A percentile compares a stretch with the other conserved stretches of the same genome.
Evolutionary conservation across 2,113 vertebrate species (phyloP).

Genomic region (Henicopernis longicauda): DNA sequence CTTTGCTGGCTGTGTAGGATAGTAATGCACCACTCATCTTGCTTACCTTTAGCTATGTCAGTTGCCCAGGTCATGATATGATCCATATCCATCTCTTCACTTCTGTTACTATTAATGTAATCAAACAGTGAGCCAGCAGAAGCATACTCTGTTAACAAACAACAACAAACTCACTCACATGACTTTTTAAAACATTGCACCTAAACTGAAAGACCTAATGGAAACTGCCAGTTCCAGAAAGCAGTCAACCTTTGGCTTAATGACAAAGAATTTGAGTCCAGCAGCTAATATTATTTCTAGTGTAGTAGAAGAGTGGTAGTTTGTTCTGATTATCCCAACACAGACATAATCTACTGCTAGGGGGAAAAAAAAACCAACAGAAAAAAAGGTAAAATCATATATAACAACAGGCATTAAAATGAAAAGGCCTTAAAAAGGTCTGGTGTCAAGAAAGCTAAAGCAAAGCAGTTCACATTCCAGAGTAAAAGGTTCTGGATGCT

Average conservation of each 20-base stretch:
- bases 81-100: conserved; percentile 95
- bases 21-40: not conserved
- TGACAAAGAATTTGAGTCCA: not conserved
- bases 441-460: not conserved
- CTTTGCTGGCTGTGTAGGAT: not conserved
- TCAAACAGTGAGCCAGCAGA: conserved; percentile 92
- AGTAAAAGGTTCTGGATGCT: not conserved
- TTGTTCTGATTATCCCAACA: not conserved
- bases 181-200: not conserved
- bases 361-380: not conserved
- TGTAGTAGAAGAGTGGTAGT: not conserved
- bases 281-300: not conserved
- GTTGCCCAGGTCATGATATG: conserved; percentile 98
- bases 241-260: not conserved
- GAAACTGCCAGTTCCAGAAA: conserved; percentile 1
- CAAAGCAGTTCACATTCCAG: not conserved
- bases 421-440: not conserved
- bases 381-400: not conserved
- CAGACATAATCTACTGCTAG: not conserved
- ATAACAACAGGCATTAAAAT: not conserved
- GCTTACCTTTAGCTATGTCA: conserved; percentile 94
- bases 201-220: not conserved
- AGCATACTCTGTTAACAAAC: conserved; percentile 86
- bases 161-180: conserved; percentile 23
- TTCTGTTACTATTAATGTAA: conserved; percentile 92